Conservation (phyloP, 1,140 invertebrate genomes). For the Trialeurodes vaporariorum region DNA sequence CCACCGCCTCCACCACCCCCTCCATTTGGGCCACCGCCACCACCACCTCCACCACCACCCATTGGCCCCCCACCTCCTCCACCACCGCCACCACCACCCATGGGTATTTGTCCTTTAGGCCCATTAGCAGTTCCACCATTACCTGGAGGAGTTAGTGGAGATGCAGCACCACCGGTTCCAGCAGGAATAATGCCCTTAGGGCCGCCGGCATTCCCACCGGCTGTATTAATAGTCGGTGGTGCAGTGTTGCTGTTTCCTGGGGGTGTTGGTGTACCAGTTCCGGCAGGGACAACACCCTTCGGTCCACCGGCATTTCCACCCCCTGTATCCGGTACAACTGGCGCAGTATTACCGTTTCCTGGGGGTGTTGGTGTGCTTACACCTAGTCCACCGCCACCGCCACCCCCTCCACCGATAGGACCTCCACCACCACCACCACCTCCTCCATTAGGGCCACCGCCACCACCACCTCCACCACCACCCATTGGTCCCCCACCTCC, state of each 20-base stretch:
- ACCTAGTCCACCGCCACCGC: not conserved
- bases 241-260: too few species aligned
- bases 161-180: not conserved
- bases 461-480: not conserved
- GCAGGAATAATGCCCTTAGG: not conserved
- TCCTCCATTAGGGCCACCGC: not conserved
- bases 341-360: too few species aligned
- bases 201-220: too few species aligned
- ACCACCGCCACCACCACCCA: not conserved
- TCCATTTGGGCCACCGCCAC: not conserved
- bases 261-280: too few species aligned
- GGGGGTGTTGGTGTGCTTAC: too few species aligned
- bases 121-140: too few species aligned
- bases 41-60: not conserved
- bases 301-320: too few species aligned
- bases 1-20: not conserved
- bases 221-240: too few species aligned
- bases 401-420: not conserved
- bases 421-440: not conserved
- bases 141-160: too few species aligned
- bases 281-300: too few species aligned
- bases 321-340: too few species aligned
- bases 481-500: not conserved
- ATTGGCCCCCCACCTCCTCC: not conserved
- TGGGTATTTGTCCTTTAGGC: too few species aligned